Evolutionary conservation across 1,140 invertebrate species (phyloP).

Genomic region (Rhyacophila brunnea): DNA sequence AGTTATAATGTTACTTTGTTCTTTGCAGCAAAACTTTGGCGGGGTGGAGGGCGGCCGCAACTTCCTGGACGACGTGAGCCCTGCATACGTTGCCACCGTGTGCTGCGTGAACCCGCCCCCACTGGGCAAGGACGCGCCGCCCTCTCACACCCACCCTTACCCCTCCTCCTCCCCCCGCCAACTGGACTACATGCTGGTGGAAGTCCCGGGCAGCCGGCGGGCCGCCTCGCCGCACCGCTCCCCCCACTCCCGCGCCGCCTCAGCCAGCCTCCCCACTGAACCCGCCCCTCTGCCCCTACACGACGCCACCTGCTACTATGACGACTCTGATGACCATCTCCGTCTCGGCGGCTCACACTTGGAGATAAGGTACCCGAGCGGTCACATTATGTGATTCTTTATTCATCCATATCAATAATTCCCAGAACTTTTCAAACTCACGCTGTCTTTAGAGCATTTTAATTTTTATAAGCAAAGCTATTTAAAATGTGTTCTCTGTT

Average conservation of each 20-base stretch:
- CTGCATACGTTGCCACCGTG: conserved; percentile 50
- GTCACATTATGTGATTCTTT: too few relatives aligned
- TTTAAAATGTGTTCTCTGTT: too few relatives aligned
- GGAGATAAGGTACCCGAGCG: conserved; percentile 3
- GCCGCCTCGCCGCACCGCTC: conserved; percentile 7
- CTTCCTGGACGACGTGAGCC: conserved; percentile 37
- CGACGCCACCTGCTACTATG: background rate
- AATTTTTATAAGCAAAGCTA: too few relatives aligned
- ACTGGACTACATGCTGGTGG: conserved; percentile 13
- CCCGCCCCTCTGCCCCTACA: background rate
- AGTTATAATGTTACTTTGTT: too few relatives aligned
- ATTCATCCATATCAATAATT: too few relatives aligned
- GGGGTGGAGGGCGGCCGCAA: conserved; percentile 20
- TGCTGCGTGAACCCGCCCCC: conserved; percentile 52
- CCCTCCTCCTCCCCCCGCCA: background rate
- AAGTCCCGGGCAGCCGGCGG: conserved; percentile 3
- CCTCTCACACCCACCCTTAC: conserved; percentile 34
- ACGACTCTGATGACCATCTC: too few relatives aligned
- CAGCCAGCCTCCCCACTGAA: background rate
- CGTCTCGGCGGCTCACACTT: background rate
- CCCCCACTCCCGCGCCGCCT: background rate
- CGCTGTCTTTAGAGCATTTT: too few relatives aligned
- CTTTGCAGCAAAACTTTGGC: conserved; percentile 29
- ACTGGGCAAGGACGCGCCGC: conserved; percentile 42
- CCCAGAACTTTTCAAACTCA: too few relatives aligned